Conservation (phyloP, 2,888 invertebrate genomes). For the Linnaemya tessellans region DNA sequence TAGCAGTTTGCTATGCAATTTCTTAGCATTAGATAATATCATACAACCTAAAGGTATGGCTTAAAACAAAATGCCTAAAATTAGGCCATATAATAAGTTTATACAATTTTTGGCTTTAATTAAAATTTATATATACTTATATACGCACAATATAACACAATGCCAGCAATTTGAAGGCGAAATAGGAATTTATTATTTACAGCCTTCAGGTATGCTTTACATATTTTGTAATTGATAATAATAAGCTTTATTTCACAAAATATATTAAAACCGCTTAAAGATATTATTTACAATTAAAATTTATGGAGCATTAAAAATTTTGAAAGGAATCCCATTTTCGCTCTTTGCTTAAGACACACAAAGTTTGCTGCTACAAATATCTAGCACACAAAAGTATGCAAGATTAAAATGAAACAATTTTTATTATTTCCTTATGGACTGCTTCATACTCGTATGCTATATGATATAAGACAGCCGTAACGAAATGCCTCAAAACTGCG, state of each 20-base stretch:
- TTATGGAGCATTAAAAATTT: background rate
- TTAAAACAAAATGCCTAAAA: background rate
- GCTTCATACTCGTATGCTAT: background rate
- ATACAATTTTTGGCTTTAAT: background rate
- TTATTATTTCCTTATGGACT: background rate
- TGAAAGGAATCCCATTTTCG: background rate
- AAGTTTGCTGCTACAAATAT: background rate
- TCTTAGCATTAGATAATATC: background rate
- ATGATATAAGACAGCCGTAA: background rate
- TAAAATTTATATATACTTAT: too few relatives aligned
- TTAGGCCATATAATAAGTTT: background rate
- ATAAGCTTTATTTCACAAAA: background rate
- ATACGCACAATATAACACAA: too few relatives aligned
- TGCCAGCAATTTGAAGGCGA: too few relatives aligned
- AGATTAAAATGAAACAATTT: background rate
- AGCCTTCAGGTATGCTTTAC: conserved; percentile 9
- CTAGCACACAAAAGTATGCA: background rate
- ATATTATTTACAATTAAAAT: background rate
- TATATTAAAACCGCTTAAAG: background rate
- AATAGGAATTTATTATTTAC: background rate
- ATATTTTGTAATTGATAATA: background rate
- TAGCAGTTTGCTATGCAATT: background rate
- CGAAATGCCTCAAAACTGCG: background rate
- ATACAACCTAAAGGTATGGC: background rate
- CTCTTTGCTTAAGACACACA: background rate